Conservation (phyloP, 2,797 vertebrate genomes). For the Melanogrammus aeglefinus region DNA sequence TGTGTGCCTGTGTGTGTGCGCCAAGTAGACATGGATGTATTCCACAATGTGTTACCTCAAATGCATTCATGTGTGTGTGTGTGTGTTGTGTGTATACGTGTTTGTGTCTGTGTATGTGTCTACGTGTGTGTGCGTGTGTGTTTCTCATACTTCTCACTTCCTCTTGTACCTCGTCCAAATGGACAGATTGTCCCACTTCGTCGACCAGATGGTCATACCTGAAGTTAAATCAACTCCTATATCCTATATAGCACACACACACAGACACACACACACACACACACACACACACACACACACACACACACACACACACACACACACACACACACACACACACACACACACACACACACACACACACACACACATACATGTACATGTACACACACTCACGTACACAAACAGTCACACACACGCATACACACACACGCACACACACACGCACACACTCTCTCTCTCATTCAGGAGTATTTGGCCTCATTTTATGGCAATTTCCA, state of each 20-base stretch:
- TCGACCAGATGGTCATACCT: slow-evolving; percentile 71
- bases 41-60: not conserved
- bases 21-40: not conserved
- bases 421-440: slow-evolving; percentile 24
- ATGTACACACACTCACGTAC: slow-evolving; percentile 17
- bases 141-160: slow-evolving; percentile 62
- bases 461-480: not conserved
- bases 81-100: not conserved
- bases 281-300: not conserved
- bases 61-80: not conserved
- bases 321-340: slow-evolving; percentile 1
- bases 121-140: slow-evolving; percentile 35
- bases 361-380: slow-evolving; percentile 26
- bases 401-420: slow-evolving; percentile 16
- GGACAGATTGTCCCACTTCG: slow-evolving; percentile 73
- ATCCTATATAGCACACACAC: slow-evolving; percentile 21
- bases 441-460: not conserved
- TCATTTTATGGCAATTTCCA: too few species aligned
- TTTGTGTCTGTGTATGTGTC: slow-evolving; percentile 4
- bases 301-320: not conserved
- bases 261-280: slow-evolving; percentile 1
- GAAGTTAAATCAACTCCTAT: slow-evolving; percentile 47
- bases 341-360: slow-evolving; percentile 13
- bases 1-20: not conserved
- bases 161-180: slow-evolving; percentile 70